Evolutionary conservation across 2,888 invertebrate genomes (phyloP).

Genomic region (Eupithecia insigniata): DNA sequence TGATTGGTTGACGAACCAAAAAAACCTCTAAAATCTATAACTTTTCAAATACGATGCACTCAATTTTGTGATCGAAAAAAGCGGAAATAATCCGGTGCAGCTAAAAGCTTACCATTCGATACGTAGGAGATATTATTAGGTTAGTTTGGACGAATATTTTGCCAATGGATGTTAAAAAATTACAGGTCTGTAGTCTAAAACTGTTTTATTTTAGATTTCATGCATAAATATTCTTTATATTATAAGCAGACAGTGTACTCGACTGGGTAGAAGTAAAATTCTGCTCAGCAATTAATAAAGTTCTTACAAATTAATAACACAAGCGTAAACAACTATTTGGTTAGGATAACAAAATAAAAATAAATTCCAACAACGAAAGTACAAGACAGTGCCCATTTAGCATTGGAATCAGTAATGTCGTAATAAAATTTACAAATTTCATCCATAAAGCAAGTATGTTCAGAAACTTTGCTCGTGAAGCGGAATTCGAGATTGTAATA

Average conservation of each 20-base stretch:
- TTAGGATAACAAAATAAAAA: constrained; percentile 12
- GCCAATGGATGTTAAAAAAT: not conserved
- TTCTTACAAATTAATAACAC: not conserved
- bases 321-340: not conserved
- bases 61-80: not conserved
- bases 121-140: not conserved
- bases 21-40: not conserved
- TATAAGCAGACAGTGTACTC: not conserved
- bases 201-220: too few species aligned
- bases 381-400: constrained; percentile 35
- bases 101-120: not conserved
- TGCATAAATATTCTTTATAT: too few species aligned
- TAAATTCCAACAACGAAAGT: constrained; percentile 40
- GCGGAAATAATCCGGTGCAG: not conserved
- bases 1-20: not conserved
- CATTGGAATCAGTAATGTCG: constrained; percentile 50
- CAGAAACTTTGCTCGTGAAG: constrained; percentile 52
- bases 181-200: too few species aligned
- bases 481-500: constrained; percentile 54
- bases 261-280: too few species aligned
- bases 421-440: constrained; percentile 68
- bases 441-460: constrained; percentile 57
- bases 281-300: not conserved
- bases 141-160: not conserved
- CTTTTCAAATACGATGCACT: not conserved